Conservation (phyloP, 2,797 vertebrate species). For the Spinus pinus region DNA sequence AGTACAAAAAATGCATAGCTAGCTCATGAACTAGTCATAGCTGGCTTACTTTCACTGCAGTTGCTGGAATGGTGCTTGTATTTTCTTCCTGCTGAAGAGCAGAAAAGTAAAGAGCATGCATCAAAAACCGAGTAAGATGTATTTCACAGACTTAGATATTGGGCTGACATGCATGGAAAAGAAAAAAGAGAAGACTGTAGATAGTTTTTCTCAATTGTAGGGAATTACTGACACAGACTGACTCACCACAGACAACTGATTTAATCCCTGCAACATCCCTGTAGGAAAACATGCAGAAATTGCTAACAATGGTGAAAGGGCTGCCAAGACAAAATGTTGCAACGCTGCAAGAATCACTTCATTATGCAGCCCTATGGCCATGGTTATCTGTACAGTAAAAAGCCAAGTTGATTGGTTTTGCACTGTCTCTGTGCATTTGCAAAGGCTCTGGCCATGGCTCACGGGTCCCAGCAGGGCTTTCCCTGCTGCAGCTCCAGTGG, state of each 20-base stretch:
- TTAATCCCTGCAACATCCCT: neutral
- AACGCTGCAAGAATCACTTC: neutral
- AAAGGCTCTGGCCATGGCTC: neutral
- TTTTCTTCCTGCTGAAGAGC: neutral
- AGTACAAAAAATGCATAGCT: neutral
- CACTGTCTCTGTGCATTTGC: neutral
- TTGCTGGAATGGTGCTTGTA: neutral
- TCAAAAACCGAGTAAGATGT: neutral
- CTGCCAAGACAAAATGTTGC: neutral
- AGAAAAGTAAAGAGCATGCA: neutral
- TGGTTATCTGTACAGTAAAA: neutral
- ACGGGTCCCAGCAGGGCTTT: accelerated
- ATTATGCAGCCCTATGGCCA: neutral
- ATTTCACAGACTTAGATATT: neutral
- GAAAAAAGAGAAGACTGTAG: neutral
- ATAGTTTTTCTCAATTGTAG: neutral
- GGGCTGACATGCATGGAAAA: neutral
- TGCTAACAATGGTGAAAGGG: neutral
- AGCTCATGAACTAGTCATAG: neutral
- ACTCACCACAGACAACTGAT: neutral
- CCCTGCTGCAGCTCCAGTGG: accelerated
- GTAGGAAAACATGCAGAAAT: neutral
- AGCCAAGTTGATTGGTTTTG: accelerated
- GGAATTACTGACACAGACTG: neutral
- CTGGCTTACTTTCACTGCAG: neutral